Evolutionary conservation across 1,140 invertebrate genomes (phyloP).

Genomic region (Neodiprion fabricii): DNA sequence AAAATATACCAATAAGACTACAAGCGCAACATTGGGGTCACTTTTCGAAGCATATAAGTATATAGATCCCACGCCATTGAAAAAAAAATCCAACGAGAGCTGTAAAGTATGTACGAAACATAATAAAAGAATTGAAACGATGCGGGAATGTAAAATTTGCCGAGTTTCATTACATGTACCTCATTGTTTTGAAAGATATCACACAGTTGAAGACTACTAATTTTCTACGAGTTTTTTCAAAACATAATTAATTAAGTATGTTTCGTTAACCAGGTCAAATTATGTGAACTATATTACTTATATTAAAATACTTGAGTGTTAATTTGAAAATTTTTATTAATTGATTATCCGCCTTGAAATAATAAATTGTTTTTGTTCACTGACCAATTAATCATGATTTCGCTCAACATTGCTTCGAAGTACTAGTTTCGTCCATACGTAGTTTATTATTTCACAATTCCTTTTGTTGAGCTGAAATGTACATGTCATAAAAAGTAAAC

Average conservation of each 20-base stretch:
- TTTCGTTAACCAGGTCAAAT: no score
- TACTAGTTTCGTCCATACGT: not conserved
- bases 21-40: slow-evolving; percentile 18
- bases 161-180: slow-evolving; percentile 22
- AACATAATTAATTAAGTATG: no score
- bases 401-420: slow-evolving; percentile 13
- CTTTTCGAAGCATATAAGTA: slow-evolving; percentile 25
- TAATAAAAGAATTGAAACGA: slow-evolving; percentile 23
- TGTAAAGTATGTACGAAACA: slow-evolving; percentile 18
- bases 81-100: not conserved
- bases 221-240: not conserved
- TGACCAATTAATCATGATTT: slow-evolving; percentile 19
- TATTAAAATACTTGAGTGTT: slow-evolving; percentile 18
- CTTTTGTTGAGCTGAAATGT: not conserved
- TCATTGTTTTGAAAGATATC: slow-evolving; percentile 21
- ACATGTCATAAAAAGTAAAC: slow-evolving; percentile 4
- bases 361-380: slow-evolving; percentile 24
- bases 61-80: slow-evolving; percentile 14
- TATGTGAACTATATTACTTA: slow-evolving; percentile 9
- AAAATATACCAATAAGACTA: slow-evolving; percentile 18
- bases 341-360: slow-evolving; percentile 22
- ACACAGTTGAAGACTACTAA: slow-evolving; percentile 23
- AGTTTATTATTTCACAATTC: no score
- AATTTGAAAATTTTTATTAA: slow-evolving; percentile 21
- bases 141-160: not conserved